phyloP scores from a whole-genome alignment of 1,140 invertebrate genomes.

The Drosophila aff. region DNA sequence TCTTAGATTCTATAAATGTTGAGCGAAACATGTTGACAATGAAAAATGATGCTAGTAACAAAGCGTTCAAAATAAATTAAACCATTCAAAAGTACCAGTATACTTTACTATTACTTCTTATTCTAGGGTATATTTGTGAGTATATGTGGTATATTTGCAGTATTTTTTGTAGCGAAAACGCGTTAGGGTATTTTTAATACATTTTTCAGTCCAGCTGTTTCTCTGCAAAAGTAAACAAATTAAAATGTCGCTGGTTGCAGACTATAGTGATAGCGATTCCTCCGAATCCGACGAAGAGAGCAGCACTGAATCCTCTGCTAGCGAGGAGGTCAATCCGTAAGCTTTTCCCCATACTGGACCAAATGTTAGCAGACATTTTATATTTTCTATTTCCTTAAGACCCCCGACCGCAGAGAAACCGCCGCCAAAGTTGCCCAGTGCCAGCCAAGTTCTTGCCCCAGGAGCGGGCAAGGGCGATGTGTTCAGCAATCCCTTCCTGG shows the following conservation, averaged over 20 bases:
- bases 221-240: constrained; percentile 31
- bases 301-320: constrained; percentile 29
- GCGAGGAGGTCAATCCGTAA: constrained; percentile 20
- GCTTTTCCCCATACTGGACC: not conserved
- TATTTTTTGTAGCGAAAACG: constrained; percentile 4
- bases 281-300: constrained; percentile 64
- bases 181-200: constrained; percentile 7
- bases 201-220: not conserved
- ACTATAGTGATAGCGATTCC: constrained; percentile 75
- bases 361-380: not conserved
- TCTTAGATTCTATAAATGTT: no score
- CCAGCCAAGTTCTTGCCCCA: constrained; percentile 54
- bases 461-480: constrained; percentile 86
- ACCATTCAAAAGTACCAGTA: not conserved
- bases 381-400: constrained; percentile 3
- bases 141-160: constrained; percentile 12
- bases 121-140: not conserved
- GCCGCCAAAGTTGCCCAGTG: constrained; percentile 62
- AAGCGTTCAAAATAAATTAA: no score
- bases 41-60: no score
- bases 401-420: constrained; percentile 17
- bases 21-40: no score
- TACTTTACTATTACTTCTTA: not conserved
- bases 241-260: constrained; percentile 70
- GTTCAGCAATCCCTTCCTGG: constrained; percentile 95